These are phyloP conservation scores for Aegotheles bennettii DNA, from an alignment of 2,113 vertebrate species.

Conservation along the genomic window DNA sequence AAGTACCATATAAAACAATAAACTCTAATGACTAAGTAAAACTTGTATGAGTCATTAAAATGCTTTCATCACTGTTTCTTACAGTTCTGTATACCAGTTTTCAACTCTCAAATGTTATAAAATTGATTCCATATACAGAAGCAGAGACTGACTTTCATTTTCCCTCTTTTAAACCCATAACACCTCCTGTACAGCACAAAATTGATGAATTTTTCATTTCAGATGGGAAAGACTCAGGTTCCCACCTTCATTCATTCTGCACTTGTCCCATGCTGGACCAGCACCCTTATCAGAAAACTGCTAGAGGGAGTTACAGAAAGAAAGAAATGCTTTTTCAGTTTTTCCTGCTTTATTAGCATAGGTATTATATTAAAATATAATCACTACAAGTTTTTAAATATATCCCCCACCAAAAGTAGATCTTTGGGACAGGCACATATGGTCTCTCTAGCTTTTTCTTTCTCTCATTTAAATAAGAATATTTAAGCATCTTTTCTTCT, in stretches of 20 bases:
- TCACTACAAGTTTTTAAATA: not conserved
- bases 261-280: not conserved
- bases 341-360: not conserved
- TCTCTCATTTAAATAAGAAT: not conserved
- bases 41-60: not conserved
- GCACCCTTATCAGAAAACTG: not conserved
- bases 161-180: not conserved
- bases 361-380: not conserved
- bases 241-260: not conserved
- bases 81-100: not conserved
- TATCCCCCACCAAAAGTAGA: not conserved
- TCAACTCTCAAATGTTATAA: not conserved
- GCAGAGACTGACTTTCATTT: not conserved
- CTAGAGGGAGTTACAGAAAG: not conserved
- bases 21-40: not conserved
- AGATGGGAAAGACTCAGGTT: not conserved
- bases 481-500: not conserved
- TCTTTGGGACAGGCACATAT: not conserved
- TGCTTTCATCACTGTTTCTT: not conserved
- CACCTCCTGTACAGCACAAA: not conserved
- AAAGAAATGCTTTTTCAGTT: not conserved
- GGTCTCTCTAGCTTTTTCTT: not conserved
- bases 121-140: not conserved
- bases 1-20: not conserved
- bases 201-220: not conserved